These are phyloP conservation scores for Basileuterus tristriatus DNA, from an alignment of 2,797 vertebrate species.

Conservation along the genomic window DNA sequence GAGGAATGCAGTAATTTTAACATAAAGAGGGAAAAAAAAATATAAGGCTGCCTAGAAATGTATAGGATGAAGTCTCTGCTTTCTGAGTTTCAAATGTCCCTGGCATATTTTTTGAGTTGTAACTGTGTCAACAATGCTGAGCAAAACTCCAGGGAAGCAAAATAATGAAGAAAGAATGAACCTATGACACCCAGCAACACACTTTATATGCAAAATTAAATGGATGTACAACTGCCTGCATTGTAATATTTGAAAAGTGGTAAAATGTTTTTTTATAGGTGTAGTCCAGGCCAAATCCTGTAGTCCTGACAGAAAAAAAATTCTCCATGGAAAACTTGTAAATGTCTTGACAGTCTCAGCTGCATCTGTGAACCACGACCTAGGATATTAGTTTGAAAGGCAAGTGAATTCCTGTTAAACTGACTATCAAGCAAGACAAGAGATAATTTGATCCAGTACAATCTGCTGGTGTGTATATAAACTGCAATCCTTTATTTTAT, in stretches of 20 bases:
- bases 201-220: neutral
- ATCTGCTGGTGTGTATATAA: neutral
- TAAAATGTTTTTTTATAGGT: neutral
- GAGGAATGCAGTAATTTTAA: neutral
- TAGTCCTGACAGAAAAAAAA: neutral
- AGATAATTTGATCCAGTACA: neutral
- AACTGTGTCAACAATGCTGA: neutral
- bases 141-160: neutral
- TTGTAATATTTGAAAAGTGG: neutral
- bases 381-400: neutral
- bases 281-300: neutral
- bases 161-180: neutral
- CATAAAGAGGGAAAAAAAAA: neutral
- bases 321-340: neutral
- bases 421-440: neutral
- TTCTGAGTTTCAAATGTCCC: neutral
- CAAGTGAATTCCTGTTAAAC: neutral
- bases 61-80: neutral
- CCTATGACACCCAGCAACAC: neutral
- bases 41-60: neutral
- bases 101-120: neutral
- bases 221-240: neutral
- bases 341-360: neutral
- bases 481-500: neutral
- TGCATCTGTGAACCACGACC: neutral